A percentile compares a stretch with the other conserved stretches of the same genome.
phyloP scores from a whole-genome alignment of 1,140 invertebrate species.

The Drosophila baimaii region DNA sequence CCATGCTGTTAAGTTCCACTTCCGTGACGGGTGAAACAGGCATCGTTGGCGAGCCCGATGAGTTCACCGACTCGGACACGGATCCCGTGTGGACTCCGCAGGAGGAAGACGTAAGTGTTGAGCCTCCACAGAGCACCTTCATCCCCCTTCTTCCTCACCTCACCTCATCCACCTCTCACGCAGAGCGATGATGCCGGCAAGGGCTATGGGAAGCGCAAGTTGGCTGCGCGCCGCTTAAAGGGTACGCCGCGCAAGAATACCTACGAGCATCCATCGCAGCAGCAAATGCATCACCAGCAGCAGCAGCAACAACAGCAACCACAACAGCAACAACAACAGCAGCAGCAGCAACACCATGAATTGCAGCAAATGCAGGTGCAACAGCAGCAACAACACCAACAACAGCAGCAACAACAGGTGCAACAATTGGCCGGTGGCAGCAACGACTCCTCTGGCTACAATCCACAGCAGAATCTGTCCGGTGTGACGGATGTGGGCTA shows the following conservation, averaged over 20 bases:
- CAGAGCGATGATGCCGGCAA: constrained; percentile 79
- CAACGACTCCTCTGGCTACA: constrained; percentile 66
- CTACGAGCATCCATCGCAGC: constrained; percentile 56
- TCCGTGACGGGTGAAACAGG: constrained; percentile 60
- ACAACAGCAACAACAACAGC: constrained; percentile 40
- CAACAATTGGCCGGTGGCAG: constrained; percentile 47
- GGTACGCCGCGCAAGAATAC: constrained; percentile 77
- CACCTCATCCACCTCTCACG: constrained; percentile 14
- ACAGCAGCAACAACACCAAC: constrained; percentile 49
- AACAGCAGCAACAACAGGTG: constrained; percentile 58
- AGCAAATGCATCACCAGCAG: constrained; percentile 47
- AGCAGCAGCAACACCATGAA: constrained; percentile 50
- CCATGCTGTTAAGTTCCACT: constrained; percentile 69
- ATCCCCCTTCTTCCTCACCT: constrained; percentile 16
- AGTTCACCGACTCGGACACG: constrained; percentile 88
- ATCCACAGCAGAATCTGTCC: constrained; percentile 74
- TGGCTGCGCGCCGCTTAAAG: constrained; percentile 72
- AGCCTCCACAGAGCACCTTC: constrained; percentile 9
- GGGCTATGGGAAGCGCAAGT: constrained; percentile 73
- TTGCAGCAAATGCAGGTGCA: constrained; percentile 49
- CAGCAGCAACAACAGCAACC: constrained; percentile 35
- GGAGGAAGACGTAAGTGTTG: constrained; percentile 85
- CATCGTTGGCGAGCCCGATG: constrained; percentile 84
- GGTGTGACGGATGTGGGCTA: constrained; percentile 62
- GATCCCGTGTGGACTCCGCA: constrained; percentile 90